Percentiles rank a stretch among this genome's conserved stretches.
Conservation (phyloP, 2,113 vertebrate species). For the Scartelaos histophorus region DNA sequence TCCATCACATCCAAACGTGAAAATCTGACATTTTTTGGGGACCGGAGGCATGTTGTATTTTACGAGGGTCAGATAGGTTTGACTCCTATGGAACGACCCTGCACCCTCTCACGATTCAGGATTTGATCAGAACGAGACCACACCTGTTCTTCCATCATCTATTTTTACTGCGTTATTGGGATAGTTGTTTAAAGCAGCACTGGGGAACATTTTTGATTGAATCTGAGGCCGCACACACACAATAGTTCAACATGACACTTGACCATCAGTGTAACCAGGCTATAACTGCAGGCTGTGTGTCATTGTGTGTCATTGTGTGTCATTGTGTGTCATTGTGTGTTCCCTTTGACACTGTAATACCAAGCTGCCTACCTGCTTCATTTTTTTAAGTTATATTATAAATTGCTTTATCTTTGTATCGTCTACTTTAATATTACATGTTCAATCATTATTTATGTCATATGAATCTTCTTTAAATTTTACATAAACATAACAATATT, state of each 20-base stretch:
- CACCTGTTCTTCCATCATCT: slow-evolving; percentile 53
- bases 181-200: slow-evolving; percentile 10
- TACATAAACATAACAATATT: too few species aligned
- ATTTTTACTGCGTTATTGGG: slow-evolving; percentile 51
- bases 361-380: not conserved
- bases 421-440: not conserved
- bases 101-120: slow-evolving; percentile 66
- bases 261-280: not conserved
- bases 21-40: slow-evolving; percentile 56
- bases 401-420: too few species aligned
- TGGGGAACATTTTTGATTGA: not conserved
- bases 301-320: too few species aligned
- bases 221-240: not conserved
- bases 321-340: not conserved
- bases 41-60: slow-evolving; percentile 43
- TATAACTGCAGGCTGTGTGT: not conserved
- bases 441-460: not conserved
- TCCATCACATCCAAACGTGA: slow-evolving; percentile 69
- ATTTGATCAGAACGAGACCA: slow-evolving; percentile 44
- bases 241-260: not conserved
- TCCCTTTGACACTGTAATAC: not conserved
- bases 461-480: too few species aligned
- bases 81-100: slow-evolving; percentile 56
- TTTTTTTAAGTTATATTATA: too few species aligned
- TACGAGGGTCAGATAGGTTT: slow-evolving; percentile 62